Evolutionary conservation across 2,888 invertebrate genomes (phyloP), one percentile per base, ranked within the genome.

Genomic region (Spodoptera exigua): DNA sequence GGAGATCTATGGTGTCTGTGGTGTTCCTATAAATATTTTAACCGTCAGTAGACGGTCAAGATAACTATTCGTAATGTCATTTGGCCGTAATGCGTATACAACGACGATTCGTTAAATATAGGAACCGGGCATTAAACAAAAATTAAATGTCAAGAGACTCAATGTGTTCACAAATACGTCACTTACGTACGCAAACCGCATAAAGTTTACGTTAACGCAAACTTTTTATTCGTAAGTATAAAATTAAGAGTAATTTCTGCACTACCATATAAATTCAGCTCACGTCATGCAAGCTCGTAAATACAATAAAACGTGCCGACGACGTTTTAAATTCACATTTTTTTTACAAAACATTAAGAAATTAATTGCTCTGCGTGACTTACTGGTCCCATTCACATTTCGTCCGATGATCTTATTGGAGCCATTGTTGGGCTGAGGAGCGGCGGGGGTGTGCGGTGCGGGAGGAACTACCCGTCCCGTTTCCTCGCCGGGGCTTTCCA

Each of bases 381-480:
- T 91, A 95, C 95, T 95, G 88, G 95, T 95, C 79, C 95, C 95
- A 91, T 95, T 95, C 89, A 95, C 93, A 86, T 95, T 95, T 82
- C 95, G 94, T 83, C 95, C 95, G 91, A 95, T 95, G 82, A 95
- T 95, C 91, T 95, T 95, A 89, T 95, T 94, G 86, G 95, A 94
- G 72, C 95, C 94, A 70, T 95, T 95, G 68, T 95, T 95, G 68
- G 94, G 89, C 68, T 93, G 91, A 70, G 78, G 61, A 78, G 91
- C 90, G 67, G 92, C 87, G 82, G 94, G 91, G 78, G 93, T 85
- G 83, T 91, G 88, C 80, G 89, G 88, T 72, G 87, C 87, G 81
- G 90, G 85, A 82, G 89, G 87, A 49, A 81, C 87, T 62, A 77
- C 86, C 82, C 93, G 90, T 88, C 91, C 93, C 89, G 90, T 85